These are phyloP conservation scores for Plemyria rubiginata DNA, from an alignment of 2,888 invertebrate genomes.

Conservation along the genomic window DNA sequence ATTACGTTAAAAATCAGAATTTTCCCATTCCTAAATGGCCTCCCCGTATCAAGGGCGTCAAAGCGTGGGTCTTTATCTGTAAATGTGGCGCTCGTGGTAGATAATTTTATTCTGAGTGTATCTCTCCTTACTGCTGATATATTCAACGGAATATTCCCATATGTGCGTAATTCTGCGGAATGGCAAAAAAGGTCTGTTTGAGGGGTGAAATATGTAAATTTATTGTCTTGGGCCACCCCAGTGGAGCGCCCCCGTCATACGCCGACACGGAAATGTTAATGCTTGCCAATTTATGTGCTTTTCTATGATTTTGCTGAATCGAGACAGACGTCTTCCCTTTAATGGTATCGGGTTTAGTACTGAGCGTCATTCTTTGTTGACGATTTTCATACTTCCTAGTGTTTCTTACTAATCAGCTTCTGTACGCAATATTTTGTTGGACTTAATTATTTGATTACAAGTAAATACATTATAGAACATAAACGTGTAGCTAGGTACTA, in stretches of 20 bases:
- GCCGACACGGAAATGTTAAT: conserved; percentile 85
- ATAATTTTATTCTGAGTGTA: conserved; percentile 84
- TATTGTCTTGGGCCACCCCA: conserved; percentile 84
- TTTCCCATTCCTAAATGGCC: conserved; percentile 31
- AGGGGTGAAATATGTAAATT: conserved; percentile 86
- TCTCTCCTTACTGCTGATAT: conserved; percentile 83
- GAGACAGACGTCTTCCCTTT: conserved; percentile 74
- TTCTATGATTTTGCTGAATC: conserved; percentile 85
- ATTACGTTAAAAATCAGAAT: conserved; percentile 34
- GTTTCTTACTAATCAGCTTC: not conserved
- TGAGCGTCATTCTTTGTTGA: conserved; percentile 25
- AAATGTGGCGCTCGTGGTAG: conserved; percentile 77
- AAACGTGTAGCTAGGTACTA: not conserved
- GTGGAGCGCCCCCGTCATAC: conserved; percentile 80
- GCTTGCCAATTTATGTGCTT: conserved; percentile 84
- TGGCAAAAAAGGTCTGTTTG: conserved; percentile 85
- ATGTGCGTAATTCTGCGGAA: conserved; percentile 85
- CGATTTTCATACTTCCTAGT: not conserved
- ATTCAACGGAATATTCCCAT: conserved; percentile 85
- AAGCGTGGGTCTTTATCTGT: conserved; percentile 72
- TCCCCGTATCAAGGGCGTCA: conserved; percentile 56
- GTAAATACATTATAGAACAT: too few relatives aligned
- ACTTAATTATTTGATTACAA: not conserved
- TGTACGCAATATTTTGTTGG: not conserved
- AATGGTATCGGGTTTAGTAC: conserved; percentile 57